These are phyloP conservation scores for Tipula helvola DNA, from an alignment of 2,888 invertebrate species.

Conservation along the genomic window DNA sequence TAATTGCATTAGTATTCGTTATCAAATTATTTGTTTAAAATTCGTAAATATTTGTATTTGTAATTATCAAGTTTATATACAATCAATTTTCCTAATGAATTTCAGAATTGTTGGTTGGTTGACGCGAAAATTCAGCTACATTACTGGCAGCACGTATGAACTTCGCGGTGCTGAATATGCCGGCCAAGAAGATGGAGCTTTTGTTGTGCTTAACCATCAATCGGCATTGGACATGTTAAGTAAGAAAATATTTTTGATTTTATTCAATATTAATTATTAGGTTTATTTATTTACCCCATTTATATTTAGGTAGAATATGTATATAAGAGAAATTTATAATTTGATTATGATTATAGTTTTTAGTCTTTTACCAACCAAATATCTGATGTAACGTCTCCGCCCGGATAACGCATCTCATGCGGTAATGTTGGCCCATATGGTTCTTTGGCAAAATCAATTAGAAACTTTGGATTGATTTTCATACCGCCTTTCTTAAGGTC, in stretches of 20 bases:
- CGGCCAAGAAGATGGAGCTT: constrained; percentile 57
- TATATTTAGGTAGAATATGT: neutral
- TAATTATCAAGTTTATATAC: neutral
- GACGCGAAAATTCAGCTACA: neutral
- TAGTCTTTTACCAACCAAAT: constrained; percentile 63
- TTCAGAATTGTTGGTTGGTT: neutral
- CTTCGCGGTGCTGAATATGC: constrained; percentile 68
- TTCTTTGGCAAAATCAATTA: constrained; percentile 81
- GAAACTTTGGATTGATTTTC: constrained; percentile 70
- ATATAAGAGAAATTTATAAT: neutral
- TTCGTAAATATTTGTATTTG: neutral
- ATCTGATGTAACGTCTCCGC: constrained; percentile 95
- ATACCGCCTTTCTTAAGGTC: constrained; percentile 77
- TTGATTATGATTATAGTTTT: constrained; percentile 10
- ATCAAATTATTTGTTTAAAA: neutral
- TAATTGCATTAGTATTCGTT: neutral
- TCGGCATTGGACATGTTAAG: constrained; percentile 74
- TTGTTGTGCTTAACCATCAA: constrained; percentile 82
- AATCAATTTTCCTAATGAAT: neutral
- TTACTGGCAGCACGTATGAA: constrained; percentile 54
- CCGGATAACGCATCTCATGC: constrained; percentile 95
- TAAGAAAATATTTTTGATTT: constrained; percentile 32
- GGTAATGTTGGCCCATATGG: constrained; percentile 80
- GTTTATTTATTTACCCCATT: neutral
- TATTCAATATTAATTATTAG: neutral